These are phyloP conservation scores for Oceanites oceanicus DNA, from an alignment of 2,113 vertebrate genomes.

Conservation along the genomic window DNA sequence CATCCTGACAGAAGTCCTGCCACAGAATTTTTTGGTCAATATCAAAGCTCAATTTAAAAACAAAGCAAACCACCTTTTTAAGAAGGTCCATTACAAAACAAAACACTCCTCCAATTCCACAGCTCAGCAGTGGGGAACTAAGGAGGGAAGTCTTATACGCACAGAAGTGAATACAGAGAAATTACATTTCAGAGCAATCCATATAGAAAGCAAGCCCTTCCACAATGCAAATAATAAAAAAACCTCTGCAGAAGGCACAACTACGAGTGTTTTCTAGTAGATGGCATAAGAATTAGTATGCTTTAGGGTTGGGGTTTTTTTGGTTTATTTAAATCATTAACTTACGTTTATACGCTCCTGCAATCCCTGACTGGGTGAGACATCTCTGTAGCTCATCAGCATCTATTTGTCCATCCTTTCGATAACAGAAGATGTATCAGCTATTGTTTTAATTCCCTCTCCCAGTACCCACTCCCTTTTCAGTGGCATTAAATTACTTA, in stretches of 20 bases:
- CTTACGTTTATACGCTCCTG: constrained; percentile 90
- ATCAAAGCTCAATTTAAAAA: not conserved
- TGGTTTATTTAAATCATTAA: not conserved
- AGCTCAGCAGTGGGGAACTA: not conserved
- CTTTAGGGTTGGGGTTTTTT: not conserved
- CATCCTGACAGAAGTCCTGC: not conserved
- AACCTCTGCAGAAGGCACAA: not conserved
- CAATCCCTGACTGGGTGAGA: constrained; percentile 87
- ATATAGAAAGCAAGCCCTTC: not conserved
- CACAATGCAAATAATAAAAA: not conserved
- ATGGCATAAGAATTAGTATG: not conserved
- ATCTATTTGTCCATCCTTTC: constrained; percentile 91
- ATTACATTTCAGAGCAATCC: not conserved
- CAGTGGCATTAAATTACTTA: not conserved
- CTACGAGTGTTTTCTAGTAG: not conserved
- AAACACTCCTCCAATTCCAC: not conserved
- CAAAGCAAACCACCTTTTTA: not conserved
- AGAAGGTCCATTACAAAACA: not conserved
- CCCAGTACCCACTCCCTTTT: not conserved
- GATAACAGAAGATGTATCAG: constrained; percentile 40
- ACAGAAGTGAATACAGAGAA: not conserved
- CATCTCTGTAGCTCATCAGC: constrained; percentile 91
- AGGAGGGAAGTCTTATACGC: not conserved
- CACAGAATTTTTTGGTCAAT: not conserved
- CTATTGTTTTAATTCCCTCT: not conserved